Evolutionary conservation across 2,113 vertebrate genomes (phyloP).

Genomic region (Phalacrocorax pelagicus): DNA sequence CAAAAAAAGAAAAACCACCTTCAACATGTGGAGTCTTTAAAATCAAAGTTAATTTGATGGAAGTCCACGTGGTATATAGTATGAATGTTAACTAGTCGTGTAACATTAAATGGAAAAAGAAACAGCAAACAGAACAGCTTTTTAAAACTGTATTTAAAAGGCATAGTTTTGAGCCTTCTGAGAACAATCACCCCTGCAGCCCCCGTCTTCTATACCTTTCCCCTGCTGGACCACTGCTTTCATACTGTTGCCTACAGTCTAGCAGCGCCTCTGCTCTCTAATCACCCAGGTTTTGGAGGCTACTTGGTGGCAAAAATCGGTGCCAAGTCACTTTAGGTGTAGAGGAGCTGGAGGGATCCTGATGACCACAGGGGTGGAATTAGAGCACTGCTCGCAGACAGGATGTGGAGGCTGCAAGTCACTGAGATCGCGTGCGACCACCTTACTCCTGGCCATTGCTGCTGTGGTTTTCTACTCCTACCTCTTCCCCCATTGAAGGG

Average conservation of each 20-base stretch:
- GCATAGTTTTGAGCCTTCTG: background rate
- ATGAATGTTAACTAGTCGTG: background rate
- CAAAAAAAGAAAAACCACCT: background rate
- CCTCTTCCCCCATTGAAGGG: background rate
- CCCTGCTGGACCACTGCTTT: background rate
- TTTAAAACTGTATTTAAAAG: background rate
- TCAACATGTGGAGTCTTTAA: background rate
- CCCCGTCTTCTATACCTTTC: background rate
- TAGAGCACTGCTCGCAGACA: background rate
- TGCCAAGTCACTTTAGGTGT: background rate
- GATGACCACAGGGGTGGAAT: background rate
- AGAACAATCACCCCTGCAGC: background rate
- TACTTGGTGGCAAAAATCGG: background rate
- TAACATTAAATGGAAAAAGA: background rate
- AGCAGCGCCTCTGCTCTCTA: background rate
- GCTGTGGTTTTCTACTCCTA: background rate
- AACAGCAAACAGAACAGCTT: background rate
- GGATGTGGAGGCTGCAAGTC: background rate
- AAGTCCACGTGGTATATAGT: background rate
- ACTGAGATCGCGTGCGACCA: fast-evolving
- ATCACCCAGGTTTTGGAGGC: background rate
- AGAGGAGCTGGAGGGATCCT: background rate
- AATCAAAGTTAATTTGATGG: background rate
- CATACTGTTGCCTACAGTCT: background rate
- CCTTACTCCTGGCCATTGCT: background rate